These are phyloP conservation scores for Acronicta psi DNA, from an alignment of 2,888 invertebrate species.

Conservation along the genomic window DNA sequence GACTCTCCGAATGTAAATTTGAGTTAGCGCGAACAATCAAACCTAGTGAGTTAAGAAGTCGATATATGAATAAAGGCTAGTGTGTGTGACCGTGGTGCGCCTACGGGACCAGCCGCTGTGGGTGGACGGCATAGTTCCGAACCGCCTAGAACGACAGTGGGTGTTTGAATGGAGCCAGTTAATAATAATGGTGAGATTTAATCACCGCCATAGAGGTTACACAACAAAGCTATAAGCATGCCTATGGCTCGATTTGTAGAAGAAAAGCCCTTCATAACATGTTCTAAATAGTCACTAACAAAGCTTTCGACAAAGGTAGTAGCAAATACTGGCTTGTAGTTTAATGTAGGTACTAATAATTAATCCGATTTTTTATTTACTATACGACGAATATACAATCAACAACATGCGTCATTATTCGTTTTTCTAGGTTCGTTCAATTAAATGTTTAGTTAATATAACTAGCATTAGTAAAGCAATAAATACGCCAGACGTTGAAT, in stretches of 20 bases:
- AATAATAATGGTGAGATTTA: slow-evolving; percentile 89
- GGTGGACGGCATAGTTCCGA: slow-evolving; percentile 88
- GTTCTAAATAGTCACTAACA: slow-evolving; percentile 82
- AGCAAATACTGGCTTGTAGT: slow-evolving; percentile 73
- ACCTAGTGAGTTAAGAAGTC: slow-evolving; percentile 82
- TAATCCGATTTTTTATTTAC: slow-evolving; percentile 61
- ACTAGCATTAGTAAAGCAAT: slow-evolving; percentile 39
- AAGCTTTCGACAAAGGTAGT: slow-evolving; percentile 73
- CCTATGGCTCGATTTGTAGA: slow-evolving; percentile 78
- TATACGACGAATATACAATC: slow-evolving; percentile 40
- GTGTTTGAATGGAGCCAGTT: slow-evolving; percentile 89
- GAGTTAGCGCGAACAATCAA: slow-evolving; percentile 83
- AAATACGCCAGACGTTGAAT: slow-evolving; percentile 39
- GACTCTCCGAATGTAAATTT: slow-evolving; percentile 86
- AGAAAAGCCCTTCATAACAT: slow-evolving; percentile 67
- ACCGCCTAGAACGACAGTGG: slow-evolving; percentile 87
- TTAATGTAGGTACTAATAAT: slow-evolving; percentile 75
- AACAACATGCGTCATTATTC: slow-evolving; percentile 28
- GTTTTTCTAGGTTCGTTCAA: slow-evolving; percentile 1
- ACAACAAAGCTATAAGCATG: slow-evolving; percentile 86
- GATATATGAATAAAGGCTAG: slow-evolving; percentile 82
- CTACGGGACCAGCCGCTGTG: slow-evolving; percentile 87
- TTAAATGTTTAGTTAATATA: slow-evolving; percentile 18
- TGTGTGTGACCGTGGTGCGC: slow-evolving; percentile 88
- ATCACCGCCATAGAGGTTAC: slow-evolving; percentile 88